Conservation (phyloP, 1,140 invertebrate genomes). For the Epicauta chinensis region DNA sequence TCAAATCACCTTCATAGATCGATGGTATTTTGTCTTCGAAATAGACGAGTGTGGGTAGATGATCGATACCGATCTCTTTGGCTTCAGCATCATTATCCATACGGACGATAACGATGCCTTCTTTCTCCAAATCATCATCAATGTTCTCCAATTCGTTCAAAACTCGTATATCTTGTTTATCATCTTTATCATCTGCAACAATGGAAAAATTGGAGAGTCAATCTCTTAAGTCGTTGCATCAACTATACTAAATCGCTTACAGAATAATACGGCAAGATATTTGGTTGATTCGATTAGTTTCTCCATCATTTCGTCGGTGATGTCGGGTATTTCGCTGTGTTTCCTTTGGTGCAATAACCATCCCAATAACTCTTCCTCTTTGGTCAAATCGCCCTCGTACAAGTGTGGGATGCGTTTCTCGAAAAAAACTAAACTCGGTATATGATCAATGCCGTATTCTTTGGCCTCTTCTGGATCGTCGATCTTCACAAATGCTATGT, state of each 20-base stretch:
- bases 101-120: constrained; percentile 83
- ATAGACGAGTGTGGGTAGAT: constrained; percentile 80
- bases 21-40: constrained; percentile 90
- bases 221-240: no score
- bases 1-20: constrained; percentile 84
- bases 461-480: constrained; percentile 82
- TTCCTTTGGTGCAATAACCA: constrained; percentile 86
- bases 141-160: constrained; percentile 88
- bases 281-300: constrained; percentile 75
- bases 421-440: constrained; percentile 80
- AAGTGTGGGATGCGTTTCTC: constrained; percentile 82
- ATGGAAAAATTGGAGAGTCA: no score
- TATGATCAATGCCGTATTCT: constrained; percentile 78
- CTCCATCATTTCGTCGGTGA: constrained; percentile 92
- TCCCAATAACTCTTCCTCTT: constrained; percentile 82
- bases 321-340: constrained; percentile 85
- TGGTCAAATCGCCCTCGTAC: constrained; percentile 86
- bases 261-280: constrained; percentile 79
- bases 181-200: constrained; percentile 75
- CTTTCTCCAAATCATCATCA: constrained; percentile 85
- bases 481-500: constrained; percentile 91
- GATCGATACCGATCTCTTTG: constrained; percentile 86
- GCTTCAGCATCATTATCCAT: constrained; percentile 83
- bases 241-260: no score
- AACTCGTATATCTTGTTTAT: constrained; percentile 81